A percentile compares a stretch with the other conserved stretches of the same genome.
Conservation (phyloP, 2,113 vertebrate species). For the Grantiella picta region DNA sequence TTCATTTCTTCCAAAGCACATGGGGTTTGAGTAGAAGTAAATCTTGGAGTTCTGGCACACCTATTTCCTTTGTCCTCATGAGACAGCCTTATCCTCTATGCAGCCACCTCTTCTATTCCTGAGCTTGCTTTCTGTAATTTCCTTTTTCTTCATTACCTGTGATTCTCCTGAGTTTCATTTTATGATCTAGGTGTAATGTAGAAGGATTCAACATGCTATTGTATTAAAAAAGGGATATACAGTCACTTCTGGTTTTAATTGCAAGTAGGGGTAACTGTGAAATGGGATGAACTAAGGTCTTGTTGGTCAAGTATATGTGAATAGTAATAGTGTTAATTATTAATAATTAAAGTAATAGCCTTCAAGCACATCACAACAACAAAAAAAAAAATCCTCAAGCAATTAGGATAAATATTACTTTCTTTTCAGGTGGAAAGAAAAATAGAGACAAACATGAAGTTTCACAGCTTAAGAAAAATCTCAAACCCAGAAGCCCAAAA, state of each 20-base stretch:
- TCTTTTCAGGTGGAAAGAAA: not conserved
- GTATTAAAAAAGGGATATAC: not conserved
- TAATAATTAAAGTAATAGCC: not conserved
- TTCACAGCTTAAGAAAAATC: not conserved
- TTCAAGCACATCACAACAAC: not conserved
- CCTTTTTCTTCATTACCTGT: not conserved
- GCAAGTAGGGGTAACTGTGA: not conserved
- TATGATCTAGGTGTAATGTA: not conserved
- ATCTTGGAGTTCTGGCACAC: not conserved
- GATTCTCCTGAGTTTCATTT: not conserved
- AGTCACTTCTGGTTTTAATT: not conserved
- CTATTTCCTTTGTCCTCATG: not conserved
- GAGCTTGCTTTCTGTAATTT: not conserved
- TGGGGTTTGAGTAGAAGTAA: not conserved
- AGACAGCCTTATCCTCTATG: not conserved
- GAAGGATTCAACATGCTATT: not conserved
- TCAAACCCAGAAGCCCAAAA: not conserved
- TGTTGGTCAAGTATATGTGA: not conserved
- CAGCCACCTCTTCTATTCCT: not conserved
- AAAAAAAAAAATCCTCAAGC: not conserved
- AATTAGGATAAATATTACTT: not conserved
- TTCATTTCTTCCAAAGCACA: not conserved
- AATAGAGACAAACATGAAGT: not conserved
- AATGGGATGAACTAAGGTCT: not conserved
- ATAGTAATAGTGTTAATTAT: not conserved